Percentiles rank a stretch among this genome's conserved stretches.
phyloP scores from a whole-genome alignment of 2,888 invertebrate genomes.

The Crioceris asparagi region DNA sequence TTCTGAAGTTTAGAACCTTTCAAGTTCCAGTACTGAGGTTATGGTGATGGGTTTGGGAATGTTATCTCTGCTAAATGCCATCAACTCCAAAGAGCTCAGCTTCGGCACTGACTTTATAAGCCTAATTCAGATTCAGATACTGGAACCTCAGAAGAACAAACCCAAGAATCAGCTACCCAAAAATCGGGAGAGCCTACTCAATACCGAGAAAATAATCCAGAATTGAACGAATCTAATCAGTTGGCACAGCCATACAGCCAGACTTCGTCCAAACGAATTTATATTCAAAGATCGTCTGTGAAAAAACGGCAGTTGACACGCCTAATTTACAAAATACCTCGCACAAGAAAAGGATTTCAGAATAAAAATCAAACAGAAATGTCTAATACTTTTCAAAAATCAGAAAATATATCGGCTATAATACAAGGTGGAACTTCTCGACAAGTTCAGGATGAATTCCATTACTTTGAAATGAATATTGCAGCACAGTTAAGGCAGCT shows the following conservation, averaged over 20 bases:
- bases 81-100: too few species aligned
- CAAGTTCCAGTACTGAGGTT: too few species aligned
- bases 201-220: neutral
- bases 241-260: neutral
- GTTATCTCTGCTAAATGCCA: too few species aligned
- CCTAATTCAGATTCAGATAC: neutral
- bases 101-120: too few species aligned
- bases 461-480: neutral
- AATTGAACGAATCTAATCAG: neutral
- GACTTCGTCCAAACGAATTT: neutral
- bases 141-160: neutral
- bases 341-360: neutral
- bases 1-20: too few species aligned
- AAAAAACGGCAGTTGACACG: neutral
- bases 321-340: neutral
- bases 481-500: neutral
- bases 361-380: neutral
- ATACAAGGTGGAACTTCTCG: neutral
- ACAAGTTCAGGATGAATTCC: neutral
- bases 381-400: neutral
- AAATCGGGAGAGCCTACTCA: neutral
- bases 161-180: neutral
- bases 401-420: neutral
- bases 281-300: neutral
- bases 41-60: too few species aligned